Evolutionary conservation across 37 sponge, comb jelly and placozoan genomes (phyloP).

Genomic region (Spongilla lacustris): DNA sequence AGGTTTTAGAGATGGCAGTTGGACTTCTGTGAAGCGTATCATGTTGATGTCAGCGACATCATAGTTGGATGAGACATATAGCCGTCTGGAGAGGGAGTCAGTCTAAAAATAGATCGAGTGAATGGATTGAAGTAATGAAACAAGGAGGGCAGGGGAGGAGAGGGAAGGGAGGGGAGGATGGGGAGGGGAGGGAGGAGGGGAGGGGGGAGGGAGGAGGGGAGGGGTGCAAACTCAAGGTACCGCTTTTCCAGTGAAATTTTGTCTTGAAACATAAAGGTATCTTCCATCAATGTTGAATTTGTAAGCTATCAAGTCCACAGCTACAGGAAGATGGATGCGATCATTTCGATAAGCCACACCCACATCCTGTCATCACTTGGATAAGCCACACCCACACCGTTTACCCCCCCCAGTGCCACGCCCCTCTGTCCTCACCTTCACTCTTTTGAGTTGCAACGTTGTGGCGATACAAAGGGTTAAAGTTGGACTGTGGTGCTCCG

Average conservation of each 20-base stretch:
- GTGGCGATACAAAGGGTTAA: slow-evolving; percentile 35
- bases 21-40: slow-evolving; percentile 45
- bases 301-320: slow-evolving; percentile 49
- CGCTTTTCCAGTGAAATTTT: no score
- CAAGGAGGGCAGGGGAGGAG: no score
- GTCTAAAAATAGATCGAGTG: no score
- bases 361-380: no score
- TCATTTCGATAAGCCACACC: no score
- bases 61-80: slow-evolving; percentile 40
- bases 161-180: neutral
- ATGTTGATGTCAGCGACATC: slow-evolving; percentile 10
- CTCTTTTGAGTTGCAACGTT: slow-evolving; percentile 6
- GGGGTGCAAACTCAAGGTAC: no score
- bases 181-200: neutral
- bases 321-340: no score
- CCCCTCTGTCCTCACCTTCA: slow-evolving; percentile 14
- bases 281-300: slow-evolving; percentile 55
- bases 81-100: no score
- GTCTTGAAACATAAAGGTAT: slow-evolving; percentile 58
- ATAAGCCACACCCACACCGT: neutral
- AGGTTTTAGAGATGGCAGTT: slow-evolving; percentile 56
- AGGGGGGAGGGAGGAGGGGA: no score
- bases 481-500: neutral
- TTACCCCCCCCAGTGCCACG: neutral
- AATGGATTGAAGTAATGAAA: no score